A percentile compares a stretch with the other conserved stretches of the same genome.
Conservation (phyloP, 2,888 invertebrate species). For the Lasioglossum pauxillum region DNA sequence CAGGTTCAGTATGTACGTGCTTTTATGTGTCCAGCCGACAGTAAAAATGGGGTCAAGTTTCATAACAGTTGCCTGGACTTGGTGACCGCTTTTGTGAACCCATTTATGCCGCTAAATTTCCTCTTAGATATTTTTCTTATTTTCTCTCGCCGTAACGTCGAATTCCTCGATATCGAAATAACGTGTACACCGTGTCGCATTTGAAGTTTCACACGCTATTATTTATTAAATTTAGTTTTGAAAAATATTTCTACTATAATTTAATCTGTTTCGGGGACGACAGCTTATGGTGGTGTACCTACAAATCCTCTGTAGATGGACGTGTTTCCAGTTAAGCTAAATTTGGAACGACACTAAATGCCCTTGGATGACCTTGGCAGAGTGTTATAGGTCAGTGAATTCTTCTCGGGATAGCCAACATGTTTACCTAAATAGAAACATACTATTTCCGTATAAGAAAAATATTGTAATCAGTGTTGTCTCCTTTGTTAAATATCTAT, state of each 20-base stretch:
- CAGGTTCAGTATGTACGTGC: background rate
- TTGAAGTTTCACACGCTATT: background rate
- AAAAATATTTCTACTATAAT: background rate
- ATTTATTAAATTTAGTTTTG: too few relatives aligned
- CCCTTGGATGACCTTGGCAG: background rate
- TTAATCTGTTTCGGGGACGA: background rate
- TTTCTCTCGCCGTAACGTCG: background rate
- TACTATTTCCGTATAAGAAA: too few relatives aligned
- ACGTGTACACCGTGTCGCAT: background rate
- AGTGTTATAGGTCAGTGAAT: background rate
- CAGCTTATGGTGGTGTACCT: background rate
- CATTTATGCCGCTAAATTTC: background rate
- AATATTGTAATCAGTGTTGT: too few relatives aligned
- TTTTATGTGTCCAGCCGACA: background rate
- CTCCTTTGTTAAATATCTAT: too few relatives aligned
- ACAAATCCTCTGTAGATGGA: too few relatives aligned
- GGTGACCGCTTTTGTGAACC: background rate
- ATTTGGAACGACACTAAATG: background rate
- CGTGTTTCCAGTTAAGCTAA: background rate
- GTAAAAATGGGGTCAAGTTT: constrained; percentile 1
- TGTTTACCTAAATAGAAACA: background rate
- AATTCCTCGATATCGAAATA: background rate
- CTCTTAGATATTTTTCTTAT: background rate
- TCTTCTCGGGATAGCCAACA: background rate
- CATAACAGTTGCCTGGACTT: background rate